These are phyloP conservation scores for Cephus runcator DNA, from an alignment of 2,888 invertebrate genomes.

Conservation along the genomic window DNA sequence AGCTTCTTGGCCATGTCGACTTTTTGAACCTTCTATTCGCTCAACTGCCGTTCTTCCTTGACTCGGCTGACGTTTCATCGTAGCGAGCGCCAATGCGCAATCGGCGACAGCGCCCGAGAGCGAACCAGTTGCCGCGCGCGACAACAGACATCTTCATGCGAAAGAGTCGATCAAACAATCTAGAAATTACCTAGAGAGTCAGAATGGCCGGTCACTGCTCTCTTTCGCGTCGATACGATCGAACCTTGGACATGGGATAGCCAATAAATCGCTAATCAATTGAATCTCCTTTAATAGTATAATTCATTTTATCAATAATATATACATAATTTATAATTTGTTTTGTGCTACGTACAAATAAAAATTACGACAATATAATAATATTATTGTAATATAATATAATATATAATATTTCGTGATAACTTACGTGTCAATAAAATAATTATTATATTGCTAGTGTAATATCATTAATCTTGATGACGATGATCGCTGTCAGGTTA, in stretches of 20 bases:
- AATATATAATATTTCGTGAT: slow-evolving; percentile 40
- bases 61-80: too few species aligned
- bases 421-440: slow-evolving; percentile 37
- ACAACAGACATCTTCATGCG: too few species aligned
- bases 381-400: slow-evolving; percentile 27
- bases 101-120: too few species aligned
- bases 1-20: not conserved
- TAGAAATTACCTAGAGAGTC: too few species aligned
- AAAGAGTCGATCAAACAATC: too few species aligned
- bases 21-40: not conserved
- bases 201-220: too few species aligned
- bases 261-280: too few species aligned
- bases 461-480: not conserved
- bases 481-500: slow-evolving; percentile 6
- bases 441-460: slow-evolving; percentile 34
- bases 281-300: slow-evolving; percentile 35
- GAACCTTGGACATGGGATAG: too few species aligned
- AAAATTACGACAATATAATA: slow-evolving; percentile 28
- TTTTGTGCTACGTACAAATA: slow-evolving; percentile 22
- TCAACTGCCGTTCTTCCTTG: too few species aligned
- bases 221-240: too few species aligned
- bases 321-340: slow-evolving; percentile 21
- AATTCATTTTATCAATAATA: slow-evolving; percentile 39
- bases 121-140: too few species aligned
- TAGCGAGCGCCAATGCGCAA: too few species aligned